Conservation (phyloP, 2,113 vertebrate species). For the Vidua macroura region DNA sequence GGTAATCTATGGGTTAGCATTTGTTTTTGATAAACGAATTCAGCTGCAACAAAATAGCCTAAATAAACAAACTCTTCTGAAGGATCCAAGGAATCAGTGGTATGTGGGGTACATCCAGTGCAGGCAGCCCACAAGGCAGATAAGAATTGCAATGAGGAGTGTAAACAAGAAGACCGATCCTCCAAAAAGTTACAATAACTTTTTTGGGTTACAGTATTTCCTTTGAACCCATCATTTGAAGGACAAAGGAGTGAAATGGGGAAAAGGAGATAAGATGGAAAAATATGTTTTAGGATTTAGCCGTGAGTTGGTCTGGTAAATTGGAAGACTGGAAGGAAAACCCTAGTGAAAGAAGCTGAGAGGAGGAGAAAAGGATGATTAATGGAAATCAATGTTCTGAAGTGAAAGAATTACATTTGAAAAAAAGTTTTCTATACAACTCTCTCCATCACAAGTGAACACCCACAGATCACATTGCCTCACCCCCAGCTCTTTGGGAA, state of each 20-base stretch:
- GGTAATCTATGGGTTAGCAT: background rate
- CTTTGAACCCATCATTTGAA: background rate
- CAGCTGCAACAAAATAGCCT: background rate
- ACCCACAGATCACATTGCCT: background rate
- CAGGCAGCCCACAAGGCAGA: background rate
- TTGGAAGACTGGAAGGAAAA: background rate
- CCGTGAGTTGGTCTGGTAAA: background rate
- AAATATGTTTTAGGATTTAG: background rate
- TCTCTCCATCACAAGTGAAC: background rate
- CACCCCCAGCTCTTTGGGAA: background rate
- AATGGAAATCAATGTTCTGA: background rate
- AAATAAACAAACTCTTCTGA: background rate
- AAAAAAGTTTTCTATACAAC: background rate
- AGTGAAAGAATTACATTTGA: background rate
- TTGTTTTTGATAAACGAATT: slow-evolving; percentile 9
- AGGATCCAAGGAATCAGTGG: background rate
- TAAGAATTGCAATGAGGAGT: background rate
- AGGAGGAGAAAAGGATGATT: background rate
- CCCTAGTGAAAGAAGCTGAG: background rate
- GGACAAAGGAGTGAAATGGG: background rate
- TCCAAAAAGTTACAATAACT: background rate
- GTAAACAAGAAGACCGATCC: background rate
- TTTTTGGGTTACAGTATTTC: background rate
- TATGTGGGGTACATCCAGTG: background rate
- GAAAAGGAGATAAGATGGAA: background rate